Percentiles rank a stretch among this genome's conserved stretches.
Conservation (phyloP, 2,797 vertebrate genomes). For the Notoglanidium macrostoma region DNA sequence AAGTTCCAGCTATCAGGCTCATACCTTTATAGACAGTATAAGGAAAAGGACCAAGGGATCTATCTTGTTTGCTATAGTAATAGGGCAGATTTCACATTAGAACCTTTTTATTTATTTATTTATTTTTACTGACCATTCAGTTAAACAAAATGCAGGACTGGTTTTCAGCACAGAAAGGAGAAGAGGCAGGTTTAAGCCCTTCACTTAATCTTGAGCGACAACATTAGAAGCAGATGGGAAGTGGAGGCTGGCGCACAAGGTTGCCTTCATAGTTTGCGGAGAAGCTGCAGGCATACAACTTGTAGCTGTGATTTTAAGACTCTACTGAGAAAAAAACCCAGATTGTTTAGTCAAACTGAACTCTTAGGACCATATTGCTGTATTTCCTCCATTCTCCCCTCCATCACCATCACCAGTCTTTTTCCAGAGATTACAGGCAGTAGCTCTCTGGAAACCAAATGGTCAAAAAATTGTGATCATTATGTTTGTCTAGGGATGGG, state of each 20-base stretch:
- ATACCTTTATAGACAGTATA: background rate
- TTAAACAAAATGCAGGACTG: background rate
- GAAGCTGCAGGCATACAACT: conserved; percentile 43
- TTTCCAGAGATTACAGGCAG: conserved; percentile 76
- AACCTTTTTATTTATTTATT: background rate
- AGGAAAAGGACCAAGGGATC: background rate
- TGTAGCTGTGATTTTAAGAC: conserved; percentile 78
- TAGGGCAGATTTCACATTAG: background rate
- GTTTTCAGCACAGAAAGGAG: background rate
- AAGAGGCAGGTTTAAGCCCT: background rate
- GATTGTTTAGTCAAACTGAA: conserved; percentile 72
- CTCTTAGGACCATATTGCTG: conserved; percentile 79
- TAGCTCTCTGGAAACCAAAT: conserved; percentile 79
- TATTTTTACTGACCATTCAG: background rate
- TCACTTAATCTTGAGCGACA: background rate
- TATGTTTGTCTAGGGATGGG: conserved; percentile 76
- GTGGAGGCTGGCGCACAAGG: background rate
- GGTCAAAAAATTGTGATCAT: conserved; percentile 76
- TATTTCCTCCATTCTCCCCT: conserved; percentile 53
- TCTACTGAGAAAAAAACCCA: conserved; percentile 75
- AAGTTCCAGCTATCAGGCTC: conserved; percentile 36
- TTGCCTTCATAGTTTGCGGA: background rate
- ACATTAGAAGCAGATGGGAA: conserved; percentile 1
- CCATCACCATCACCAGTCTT: conserved; percentile 60
- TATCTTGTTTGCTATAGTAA: background rate